Percentiles rank a stretch among this genome's conserved stretches.
Evolutionary conservation across 2,888 invertebrate genomes (phyloP).

Genomic region (Ametastegia equiseti): DNA sequence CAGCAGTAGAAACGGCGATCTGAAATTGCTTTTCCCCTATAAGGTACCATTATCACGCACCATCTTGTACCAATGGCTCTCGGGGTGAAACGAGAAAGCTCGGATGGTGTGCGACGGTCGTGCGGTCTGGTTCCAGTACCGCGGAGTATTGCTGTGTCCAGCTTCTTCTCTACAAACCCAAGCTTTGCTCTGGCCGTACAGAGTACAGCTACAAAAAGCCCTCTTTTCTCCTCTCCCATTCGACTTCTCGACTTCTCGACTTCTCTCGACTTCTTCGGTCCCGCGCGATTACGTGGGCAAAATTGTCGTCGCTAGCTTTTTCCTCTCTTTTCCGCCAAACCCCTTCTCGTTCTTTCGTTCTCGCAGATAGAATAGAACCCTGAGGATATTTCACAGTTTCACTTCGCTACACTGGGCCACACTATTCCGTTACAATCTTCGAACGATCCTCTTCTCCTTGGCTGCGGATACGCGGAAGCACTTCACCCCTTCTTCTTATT

Average conservation of each 20-base stretch:
- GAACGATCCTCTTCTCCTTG: too few species aligned
- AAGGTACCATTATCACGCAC: conserved; percentile 74
- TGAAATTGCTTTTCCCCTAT: conserved; percentile 74
- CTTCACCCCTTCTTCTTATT: conserved; percentile 52
- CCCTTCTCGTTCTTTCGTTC: conserved; percentile 13
- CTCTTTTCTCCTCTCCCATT: conserved; percentile 35
- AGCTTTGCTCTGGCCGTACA: too few species aligned
- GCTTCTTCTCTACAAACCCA: conserved; percentile 57
- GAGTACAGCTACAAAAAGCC: too few species aligned
- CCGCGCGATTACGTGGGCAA: conserved; percentile 60
- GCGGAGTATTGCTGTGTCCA: conserved; percentile 69
- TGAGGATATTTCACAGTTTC: neutral
- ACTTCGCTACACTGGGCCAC: too few species aligned
- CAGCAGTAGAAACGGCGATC: too few species aligned
- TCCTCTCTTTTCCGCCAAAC: neutral
- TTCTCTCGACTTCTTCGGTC: too few species aligned
- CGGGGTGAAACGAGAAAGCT: conserved; percentile 70
- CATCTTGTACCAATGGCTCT: conserved; percentile 74
- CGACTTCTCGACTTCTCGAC: conserved; percentile 5
- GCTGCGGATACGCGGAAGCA: conserved; percentile 54
- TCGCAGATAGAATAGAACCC: too few species aligned
- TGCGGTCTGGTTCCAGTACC: too few species aligned
- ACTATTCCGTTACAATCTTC: too few species aligned
- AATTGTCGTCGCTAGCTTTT: conserved; percentile 61
- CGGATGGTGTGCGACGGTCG: too few species aligned